Base-by-base conservation (phyloP, 2,797 vertebrate species). In the Siniperca scherzeri region DNA sequence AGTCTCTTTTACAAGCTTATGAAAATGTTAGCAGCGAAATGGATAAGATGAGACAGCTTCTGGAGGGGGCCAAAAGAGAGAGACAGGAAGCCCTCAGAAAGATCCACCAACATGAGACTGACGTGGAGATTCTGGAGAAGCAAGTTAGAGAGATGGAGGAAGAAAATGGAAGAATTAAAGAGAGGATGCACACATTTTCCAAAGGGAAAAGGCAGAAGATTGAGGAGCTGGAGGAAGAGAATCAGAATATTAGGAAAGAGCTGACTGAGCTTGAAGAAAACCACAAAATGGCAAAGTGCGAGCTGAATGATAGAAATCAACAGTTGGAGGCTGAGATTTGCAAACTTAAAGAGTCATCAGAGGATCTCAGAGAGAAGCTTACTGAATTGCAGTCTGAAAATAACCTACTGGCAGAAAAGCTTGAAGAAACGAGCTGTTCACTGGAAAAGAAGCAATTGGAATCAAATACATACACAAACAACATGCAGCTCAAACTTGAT, bases 21-120 rank as follows among this genome's bases (percentile, higher is more conserved):
- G 97, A 98, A 88, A 98, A 97, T 67, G 96, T 97, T 21, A 93
- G 97, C 88, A 95, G 93, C 70, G 97, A 98, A 92, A 96, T 97
- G 95, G 96, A 96, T 81, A 97, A 97, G 89, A 97, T 97, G 97
- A 97, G 96, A 56, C 96, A 97, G 85, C 90, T 96, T 42, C 82
- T 97, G 81, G 97, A 97, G 88, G 87, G 92, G 0, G 89, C 94
- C 67, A 97, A 95, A 77, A 95, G 95, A 87, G 97, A 98, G n/a
- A 90, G 96, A 14, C 97, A 97, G 85, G 97, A 98, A 53, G 94
- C 95, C 25, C 60, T 96, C 66, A 82, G 94, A 1, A 96, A 92
- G 66, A 60, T 92, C 19, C 95, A 95, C 72, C 93, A 95, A 80
- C 87, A 78, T 2, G 92, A 97, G 70, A 82, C 88, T 4, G 95